Conservation (phyloP, 2,888 invertebrate genomes). For the Deladenus siricidicola region DNA sequence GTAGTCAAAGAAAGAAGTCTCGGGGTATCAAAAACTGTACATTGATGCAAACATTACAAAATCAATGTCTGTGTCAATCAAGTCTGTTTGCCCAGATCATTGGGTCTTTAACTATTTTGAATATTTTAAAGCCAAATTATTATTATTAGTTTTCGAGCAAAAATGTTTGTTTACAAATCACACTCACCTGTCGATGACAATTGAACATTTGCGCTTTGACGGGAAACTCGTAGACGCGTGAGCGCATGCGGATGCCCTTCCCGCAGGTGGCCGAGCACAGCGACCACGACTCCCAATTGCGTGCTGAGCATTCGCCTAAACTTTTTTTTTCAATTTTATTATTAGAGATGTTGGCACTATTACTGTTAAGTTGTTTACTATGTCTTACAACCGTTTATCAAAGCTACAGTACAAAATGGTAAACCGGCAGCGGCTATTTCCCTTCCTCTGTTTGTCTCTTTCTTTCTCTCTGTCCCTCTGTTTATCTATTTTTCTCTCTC, state of each 20-base stretch:
- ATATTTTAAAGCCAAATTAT: too few relatives aligned
- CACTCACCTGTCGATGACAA: slow-evolving; percentile 57
- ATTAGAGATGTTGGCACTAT: not conserved
- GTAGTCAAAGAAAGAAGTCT: too few relatives aligned
- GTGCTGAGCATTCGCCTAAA: slow-evolving; percentile 62
- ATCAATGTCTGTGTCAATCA: too few relatives aligned
- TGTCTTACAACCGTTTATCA: too few relatives aligned
- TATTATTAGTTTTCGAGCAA: not conserved
- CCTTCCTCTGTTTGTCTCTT: too few relatives aligned
- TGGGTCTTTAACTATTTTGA: not conserved
- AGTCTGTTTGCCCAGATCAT: not conserved
- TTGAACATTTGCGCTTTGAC: slow-evolving; percentile 53
- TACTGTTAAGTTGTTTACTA: too few relatives aligned
- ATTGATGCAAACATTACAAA: too few relatives aligned
- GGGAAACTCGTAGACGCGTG: slow-evolving; percentile 64
- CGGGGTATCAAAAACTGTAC: too few relatives aligned
- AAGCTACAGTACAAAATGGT: too few relatives aligned
- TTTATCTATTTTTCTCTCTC: too few relatives aligned
- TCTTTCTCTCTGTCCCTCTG: too few relatives aligned
- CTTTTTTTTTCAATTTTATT: not conserved
- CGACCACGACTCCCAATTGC: slow-evolving; percentile 73
- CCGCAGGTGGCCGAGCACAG: slow-evolving; percentile 74
- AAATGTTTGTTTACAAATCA: not conserved
- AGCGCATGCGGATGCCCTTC: slow-evolving; percentile 61
- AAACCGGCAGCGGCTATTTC: too few relatives aligned